phyloP scores from a whole-genome alignment of 2,888 invertebrate species.

The Diploptera punctata region DNA sequence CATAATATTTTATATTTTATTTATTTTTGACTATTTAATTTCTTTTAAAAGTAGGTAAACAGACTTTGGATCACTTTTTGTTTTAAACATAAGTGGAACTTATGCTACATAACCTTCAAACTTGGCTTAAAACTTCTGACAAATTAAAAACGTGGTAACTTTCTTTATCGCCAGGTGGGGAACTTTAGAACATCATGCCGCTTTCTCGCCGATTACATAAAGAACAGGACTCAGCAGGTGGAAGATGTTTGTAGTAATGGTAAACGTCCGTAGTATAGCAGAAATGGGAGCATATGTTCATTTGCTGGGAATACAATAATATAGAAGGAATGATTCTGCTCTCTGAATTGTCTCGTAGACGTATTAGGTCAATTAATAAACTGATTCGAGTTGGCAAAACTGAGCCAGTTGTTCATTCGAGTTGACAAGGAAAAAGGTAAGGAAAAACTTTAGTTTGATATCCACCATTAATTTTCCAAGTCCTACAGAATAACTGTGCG shows the following conservation, averaged over 20 bases:
- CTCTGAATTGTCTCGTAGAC: constrained; percentile 96
- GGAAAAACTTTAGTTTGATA: no score
- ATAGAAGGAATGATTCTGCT: constrained; percentile 99
- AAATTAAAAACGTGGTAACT: no score
- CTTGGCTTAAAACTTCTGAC: neutral
- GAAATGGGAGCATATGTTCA: constrained; percentile 99
- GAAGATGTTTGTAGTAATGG: constrained; percentile 99
- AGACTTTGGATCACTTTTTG: no score
- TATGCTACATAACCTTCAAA: neutral
- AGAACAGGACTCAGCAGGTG: constrained; percentile 96
- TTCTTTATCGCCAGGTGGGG: neutral
- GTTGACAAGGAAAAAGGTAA: constrained; percentile 99
- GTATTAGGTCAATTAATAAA: constrained; percentile 99
- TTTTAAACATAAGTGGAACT: no score
- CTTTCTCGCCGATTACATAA: constrained; percentile 96
- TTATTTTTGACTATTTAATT: neutral
- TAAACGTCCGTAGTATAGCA: constrained; percentile 96
- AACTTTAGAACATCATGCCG: constrained; percentile 68
- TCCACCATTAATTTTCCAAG: no score
- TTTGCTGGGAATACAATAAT: constrained; percentile 96
- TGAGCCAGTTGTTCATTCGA: constrained; percentile 98
- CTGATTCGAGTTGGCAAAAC: constrained; percentile 97
- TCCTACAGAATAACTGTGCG: no score
- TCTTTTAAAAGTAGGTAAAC: no score
- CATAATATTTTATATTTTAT: neutral